Conservation (phyloP, 2,113 vertebrate species). For the Hemichromis elongatus region DNA sequence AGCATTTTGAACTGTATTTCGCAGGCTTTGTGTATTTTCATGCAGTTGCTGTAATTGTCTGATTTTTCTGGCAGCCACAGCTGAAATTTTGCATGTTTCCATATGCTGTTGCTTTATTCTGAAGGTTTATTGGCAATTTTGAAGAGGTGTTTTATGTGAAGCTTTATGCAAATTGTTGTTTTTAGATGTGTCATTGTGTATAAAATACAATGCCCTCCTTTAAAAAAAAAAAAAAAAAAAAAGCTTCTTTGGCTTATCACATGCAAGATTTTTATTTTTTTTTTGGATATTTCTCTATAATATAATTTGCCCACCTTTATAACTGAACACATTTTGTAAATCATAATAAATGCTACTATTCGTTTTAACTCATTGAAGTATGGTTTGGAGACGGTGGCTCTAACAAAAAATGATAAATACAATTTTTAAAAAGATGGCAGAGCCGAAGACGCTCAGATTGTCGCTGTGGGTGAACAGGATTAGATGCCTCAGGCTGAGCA, state of each 20-base stretch:
- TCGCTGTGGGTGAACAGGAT: background rate
- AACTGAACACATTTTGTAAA: conserved; percentile 27
- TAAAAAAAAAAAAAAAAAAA: background rate
- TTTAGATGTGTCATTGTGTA: conserved; percentile 25
- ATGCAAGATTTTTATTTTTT: background rate
- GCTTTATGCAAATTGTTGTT: conserved; percentile 17
- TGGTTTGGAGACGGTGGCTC: background rate
- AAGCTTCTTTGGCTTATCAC: background rate
- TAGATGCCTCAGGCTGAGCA: background rate
- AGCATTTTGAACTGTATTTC: background rate
- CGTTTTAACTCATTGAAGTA: background rate
- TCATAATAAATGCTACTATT: conserved; percentile 41
- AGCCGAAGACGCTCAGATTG: background rate
- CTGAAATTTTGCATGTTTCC: conserved; percentile 36
- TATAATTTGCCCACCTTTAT: conserved; percentile 42
- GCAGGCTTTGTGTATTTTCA: background rate
- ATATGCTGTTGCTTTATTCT: background rate
- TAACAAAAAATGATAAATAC: background rate
- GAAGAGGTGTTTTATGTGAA: background rate
- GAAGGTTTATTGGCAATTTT: background rate
- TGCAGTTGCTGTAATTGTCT: conserved; percentile 7
- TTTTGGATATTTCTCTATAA: conserved; percentile 7
- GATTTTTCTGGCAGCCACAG: background rate
- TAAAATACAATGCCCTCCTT: background rate
- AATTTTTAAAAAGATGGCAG: background rate